Base-by-base conservation (phyloP, 2,797 vertebrate species). In the Xenentodon cancila region DNA sequence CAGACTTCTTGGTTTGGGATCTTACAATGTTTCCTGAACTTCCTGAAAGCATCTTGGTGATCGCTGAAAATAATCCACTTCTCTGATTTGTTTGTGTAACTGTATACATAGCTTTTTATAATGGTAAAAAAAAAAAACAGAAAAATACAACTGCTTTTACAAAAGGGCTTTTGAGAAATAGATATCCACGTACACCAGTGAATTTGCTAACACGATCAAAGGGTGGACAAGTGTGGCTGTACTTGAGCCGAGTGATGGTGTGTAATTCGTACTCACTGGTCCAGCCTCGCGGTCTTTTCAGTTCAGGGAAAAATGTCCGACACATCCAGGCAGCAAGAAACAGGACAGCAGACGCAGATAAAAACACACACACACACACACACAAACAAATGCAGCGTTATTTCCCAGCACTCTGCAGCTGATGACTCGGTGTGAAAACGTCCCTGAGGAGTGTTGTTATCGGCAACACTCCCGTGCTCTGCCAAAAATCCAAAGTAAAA, bases 231-330 rank as follows among this genome's bases (percentile, higher is more conserved):
- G 42, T 40, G 20, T 5, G 40, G 53, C 8, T 48, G 32, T 17
- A 25, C 19, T 37, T 54, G 45, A 58, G 17, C 0, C 4, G 15
- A 25, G 34, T 30, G 40, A 54, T 18, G 16, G 56, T 43, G 46
- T 20, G 47, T 53, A 57, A 71, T 53, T 37, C 68, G 47, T 68
- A 96, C 96, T 96, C 87, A 97, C 96, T 1, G 96, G 95, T 79
- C 96, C 95, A 0, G 95, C 93, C 89, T 97, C 95, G 64, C 95
- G 94, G 81, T 97, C 96, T 95, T 80, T 12, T 89, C 75, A 77
- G 81, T 74, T 89, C 86, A 89, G 87, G 60, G 32, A 61, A 18
- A 77, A 64, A 40, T 3, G 27, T 34, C 47, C 25, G 16, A 53
- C 57, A 64, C 77, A 73, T 75, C 80, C 84, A 87, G 82, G 71